phyloP scores from a whole-genome alignment of 2,888 invertebrate genomes.

The Cordilura impudica region DNA sequence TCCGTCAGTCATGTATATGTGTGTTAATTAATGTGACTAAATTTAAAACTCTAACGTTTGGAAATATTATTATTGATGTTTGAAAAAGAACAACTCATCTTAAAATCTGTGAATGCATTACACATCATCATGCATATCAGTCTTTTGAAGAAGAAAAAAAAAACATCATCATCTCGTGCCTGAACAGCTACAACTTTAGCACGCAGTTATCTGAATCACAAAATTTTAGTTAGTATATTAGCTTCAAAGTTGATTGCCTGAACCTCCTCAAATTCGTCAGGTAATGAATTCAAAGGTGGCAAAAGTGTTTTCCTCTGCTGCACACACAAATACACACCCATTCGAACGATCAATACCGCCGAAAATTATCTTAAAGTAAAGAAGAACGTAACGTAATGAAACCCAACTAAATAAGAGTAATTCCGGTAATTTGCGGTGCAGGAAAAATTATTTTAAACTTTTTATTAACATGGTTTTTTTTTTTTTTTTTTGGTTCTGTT shows the following conservation, averaged over 20 bases:
- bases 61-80: conserved; percentile 4
- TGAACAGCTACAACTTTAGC: conserved; percentile 17
- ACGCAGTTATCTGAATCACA: neutral
- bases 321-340: conserved; percentile 3
- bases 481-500: conserved; percentile 8
- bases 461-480: conserved; percentile 68
- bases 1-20: conserved; percentile 3
- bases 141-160: conserved; percentile 19
- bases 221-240: conserved; percentile 12
- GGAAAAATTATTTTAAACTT: conserved; percentile 22
- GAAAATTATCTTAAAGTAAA: conserved; percentile 24
- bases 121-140: neutral
- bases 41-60: conserved; percentile 37
- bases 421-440: conserved; percentile 69
- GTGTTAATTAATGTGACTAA: conserved; percentile 25
- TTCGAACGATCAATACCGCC: conserved; percentile 11
- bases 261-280: conserved; percentile 29
- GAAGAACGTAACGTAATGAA: conserved; percentile 5
- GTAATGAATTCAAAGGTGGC: conserved; percentile 55
- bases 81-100: neutral
- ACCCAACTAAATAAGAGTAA: conserved; percentile 64
- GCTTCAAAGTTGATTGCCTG: conserved; percentile 28
- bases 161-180: conserved; percentile 21
- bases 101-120: neutral
- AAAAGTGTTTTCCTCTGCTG: conserved; percentile 26